A percentile compares a stretch with the other conserved stretches of the same genome.
phyloP scores from a whole-genome alignment of 2,113 vertebrate species.

The Scolopax mira region DNA sequence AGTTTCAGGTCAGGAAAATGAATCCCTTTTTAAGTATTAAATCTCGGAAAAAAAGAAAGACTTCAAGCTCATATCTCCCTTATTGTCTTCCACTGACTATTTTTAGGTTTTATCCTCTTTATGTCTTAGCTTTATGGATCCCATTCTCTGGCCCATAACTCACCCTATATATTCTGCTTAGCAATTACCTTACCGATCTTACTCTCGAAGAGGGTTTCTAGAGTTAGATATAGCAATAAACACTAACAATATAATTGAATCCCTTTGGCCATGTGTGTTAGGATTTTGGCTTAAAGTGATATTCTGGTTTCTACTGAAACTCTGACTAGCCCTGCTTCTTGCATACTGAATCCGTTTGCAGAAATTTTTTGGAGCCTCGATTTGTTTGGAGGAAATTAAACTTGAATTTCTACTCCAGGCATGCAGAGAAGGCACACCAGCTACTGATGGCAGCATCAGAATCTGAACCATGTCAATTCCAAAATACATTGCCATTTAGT shows the following conservation, averaged over 20 bases:
- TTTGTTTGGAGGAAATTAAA: background rate
- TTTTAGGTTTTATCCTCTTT: background rate
- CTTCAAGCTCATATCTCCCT: background rate
- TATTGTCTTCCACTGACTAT: background rate
- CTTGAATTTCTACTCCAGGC: background rate
- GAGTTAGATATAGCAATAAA: background rate
- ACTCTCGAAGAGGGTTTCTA: background rate
- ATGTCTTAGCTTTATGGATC: background rate
- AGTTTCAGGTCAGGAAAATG: background rate
- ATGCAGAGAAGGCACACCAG: background rate
- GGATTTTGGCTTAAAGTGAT: background rate
- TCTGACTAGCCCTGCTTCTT: background rate
- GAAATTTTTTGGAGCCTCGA: background rate
- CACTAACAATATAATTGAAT: background rate
- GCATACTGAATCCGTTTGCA: background rate
- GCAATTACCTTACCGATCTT: background rate
- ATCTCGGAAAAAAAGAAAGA: background rate
- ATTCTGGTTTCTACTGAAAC: background rate
- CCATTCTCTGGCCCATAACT: background rate
- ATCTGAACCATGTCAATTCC: background rate
- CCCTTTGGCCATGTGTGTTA: background rate
- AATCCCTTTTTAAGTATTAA: background rate
- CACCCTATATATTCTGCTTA: background rate
- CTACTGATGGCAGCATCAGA: background rate
- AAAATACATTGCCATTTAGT: background rate